Conservation (phyloP, 2,888 invertebrate species). For the Strigamia maritima region DNA sequence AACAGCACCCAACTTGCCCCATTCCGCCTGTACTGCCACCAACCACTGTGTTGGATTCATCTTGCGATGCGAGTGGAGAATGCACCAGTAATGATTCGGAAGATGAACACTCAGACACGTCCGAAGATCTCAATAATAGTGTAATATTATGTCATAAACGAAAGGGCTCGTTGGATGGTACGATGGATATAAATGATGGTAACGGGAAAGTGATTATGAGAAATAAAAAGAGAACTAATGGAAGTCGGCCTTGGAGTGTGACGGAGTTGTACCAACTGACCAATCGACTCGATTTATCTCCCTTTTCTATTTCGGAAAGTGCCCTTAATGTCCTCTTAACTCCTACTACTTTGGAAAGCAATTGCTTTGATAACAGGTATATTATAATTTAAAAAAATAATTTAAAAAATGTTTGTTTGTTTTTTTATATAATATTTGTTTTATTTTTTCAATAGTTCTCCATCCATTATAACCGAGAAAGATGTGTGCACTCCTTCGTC, state of each 20-base stretch:
- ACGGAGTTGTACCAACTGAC: constrained; percentile 74
- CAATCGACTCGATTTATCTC: constrained; percentile 54
- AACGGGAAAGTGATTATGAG: constrained; percentile 44
- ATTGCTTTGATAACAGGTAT: background rate
- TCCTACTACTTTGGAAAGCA: background rate
- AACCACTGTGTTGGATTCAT: constrained; percentile 41
- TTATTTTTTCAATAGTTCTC: background rate
- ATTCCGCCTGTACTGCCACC: constrained; percentile 36
- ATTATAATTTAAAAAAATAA: background rate
- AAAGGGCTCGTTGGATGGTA: constrained; percentile 40
- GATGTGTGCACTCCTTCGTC: background rate
- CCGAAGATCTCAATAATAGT: constrained; percentile 46
- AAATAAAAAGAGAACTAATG: constrained; percentile 43
- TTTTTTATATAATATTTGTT: background rate
- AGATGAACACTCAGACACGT: constrained; percentile 56
- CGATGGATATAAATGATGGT: constrained; percentile 41
- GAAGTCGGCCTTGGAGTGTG: constrained; percentile 76
- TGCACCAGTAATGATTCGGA: constrained; percentile 71
- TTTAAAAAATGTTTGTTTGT: background rate
- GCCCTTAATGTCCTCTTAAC: constrained; percentile 63
- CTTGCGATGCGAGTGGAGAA: constrained; percentile 83
- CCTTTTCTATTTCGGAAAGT: constrained; percentile 84
- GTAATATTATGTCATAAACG: constrained; percentile 43
- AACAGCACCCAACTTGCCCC: constrained; percentile 25
- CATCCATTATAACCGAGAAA: constrained; percentile 12